Evolutionary conservation across 2,797 vertebrate genomes (phyloP), one percentile per base, ranked within the genome.

Genomic region (Catharus ustulatus): DNA sequence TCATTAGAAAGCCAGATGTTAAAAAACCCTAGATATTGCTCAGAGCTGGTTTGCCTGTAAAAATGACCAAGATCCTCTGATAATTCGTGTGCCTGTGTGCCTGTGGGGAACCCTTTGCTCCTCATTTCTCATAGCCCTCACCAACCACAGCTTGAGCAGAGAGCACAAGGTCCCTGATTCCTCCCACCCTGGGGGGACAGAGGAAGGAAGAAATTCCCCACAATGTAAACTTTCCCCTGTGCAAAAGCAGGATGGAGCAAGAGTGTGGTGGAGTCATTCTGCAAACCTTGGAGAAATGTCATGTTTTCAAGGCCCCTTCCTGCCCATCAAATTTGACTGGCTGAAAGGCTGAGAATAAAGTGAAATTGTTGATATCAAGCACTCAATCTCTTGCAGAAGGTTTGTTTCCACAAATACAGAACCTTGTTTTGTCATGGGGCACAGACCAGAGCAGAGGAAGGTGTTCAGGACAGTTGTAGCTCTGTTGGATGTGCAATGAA

Each of bases 141-240:
- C 13, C 30, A 30, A n/a, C 13, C 49, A 61, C 36, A 82, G 43
- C 3, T 11, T 42, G 24, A 52, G 36, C 26, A 46, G 51, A 18
- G 59, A 69, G 9, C 13, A 16, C 0, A 0, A 55, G 8, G 4
- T 15, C 46, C n/a, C 59, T 71, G 45, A n/a, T 26, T 34, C 17
- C 24, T 74, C 11, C 32, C 15, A 32, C 10, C 12, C 17, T 3
- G 3, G 17, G 42, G 21, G 14, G 7, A 63, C 26, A 51, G 40
- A 40, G 61, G 32, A 58, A 79, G 20, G 19, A 49, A 11, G 38
- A 2, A 34, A 40, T 46, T 13, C 49, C 27, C 24, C 4, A 3
- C 30, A 18, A 5, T 14, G 16, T 16, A 38, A 80, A 30, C 11
- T 10, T 34, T 63, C 5, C 13, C 11, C 14, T 52, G 5, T 26